Base-by-base conservation (phyloP, 2,113 vertebrate genomes). In the Heterochromis multidens region DNA sequence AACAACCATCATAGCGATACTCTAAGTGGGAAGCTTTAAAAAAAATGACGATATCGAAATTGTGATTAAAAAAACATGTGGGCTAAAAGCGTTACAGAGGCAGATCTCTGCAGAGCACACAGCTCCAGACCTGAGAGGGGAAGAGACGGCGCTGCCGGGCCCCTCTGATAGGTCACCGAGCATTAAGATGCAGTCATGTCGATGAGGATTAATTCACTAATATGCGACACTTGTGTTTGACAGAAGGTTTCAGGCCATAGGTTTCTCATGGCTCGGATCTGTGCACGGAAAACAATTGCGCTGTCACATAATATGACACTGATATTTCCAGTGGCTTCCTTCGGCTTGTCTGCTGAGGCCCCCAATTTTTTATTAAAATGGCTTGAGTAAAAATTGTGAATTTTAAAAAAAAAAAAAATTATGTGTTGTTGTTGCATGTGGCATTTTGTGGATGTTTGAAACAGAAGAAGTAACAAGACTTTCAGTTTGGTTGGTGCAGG, bases 161-260 rank as follows among this genome's bases (percentile, higher is more conserved):
- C 56, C 67, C 77, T 85, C 67, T 59, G 85, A 90, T 40, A 91
- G 95, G 94, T 95, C 95, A 95, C n/a, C 78, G 91, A 91, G 94
- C 95, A 90, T 94, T 83, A 63, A 86, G 86, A 74, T 6, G 77
- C 90, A 19, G 59, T 37, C 92, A 89, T 23, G 94, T 93, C 94
- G 29, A 86, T 61, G 65, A 74, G 86, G 88, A 95, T 96, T 94
- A 92, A 94, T 92, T 77, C 91, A 79, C 82, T 93, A 88, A 93
- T 87, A 67, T 29, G 88, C 83, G 49, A 91, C 91, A 25, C 88
- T 87, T 79, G 87, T 84, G 89, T 91, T 11, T 89, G 92, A 91
- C 93, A 95, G 83, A 86, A 84, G 87, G 90, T 95, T 94, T 87
- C 61, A 80, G 91, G 91, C 92, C 84, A 72, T 27, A 6, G 29